Base-by-base conservation (phyloP, 2,888 invertebrate species). In the Trisateles emortualis region DNA sequence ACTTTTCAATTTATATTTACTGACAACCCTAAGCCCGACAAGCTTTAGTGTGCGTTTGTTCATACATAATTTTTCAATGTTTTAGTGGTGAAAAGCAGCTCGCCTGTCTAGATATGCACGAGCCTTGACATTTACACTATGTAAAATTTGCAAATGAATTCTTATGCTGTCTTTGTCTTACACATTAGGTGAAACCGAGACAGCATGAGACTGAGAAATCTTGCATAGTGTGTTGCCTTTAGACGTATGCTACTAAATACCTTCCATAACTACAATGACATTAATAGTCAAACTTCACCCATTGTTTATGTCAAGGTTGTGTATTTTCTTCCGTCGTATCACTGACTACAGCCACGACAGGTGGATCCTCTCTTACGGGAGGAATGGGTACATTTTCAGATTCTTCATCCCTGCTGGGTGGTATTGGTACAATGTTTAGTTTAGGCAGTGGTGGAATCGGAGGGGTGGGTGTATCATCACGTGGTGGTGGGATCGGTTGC, bases 401-500 rank as follows among this genome's bases (percentile, higher is more conserved):
- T 5, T 22, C 64, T 14, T 50, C 63, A 16, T 56, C 50, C 30
- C 59, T 16, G 40, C 10, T 32, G 24, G 59, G 58, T 0, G 64
- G 59, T 0, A 71, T 55, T 0, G 76, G 74, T 0, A 65, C 63
- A 0, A 69, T 51, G 54, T 73, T 73, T 0, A 82, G 65, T 47
- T 84, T 85, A 1, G 88, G 89, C 24, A 87, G 66, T 0, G 88
- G 88, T 1, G 88, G 89, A 35, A 88, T 88, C 2, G 86, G 86
- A 1, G 88, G 86, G 1, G 78, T 76, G 43, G 74, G 56, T 0
- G 56, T 5, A 63, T 52, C 11, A 50, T 61, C 64, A 1, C 66
- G 67, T 0, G 76, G 52, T 1, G 65, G 44, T 1, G 73, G 64
- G 3, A 69, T 13, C 2, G 70, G 52, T 24, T 72, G 44, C 0